Percentiles rank a stretch among this genome's conserved stretches.
These are phyloP conservation scores for Acrocephalus arundinaceus DNA, from an alignment of 2,113 vertebrate genomes.

Conservation along the genomic window DNA sequence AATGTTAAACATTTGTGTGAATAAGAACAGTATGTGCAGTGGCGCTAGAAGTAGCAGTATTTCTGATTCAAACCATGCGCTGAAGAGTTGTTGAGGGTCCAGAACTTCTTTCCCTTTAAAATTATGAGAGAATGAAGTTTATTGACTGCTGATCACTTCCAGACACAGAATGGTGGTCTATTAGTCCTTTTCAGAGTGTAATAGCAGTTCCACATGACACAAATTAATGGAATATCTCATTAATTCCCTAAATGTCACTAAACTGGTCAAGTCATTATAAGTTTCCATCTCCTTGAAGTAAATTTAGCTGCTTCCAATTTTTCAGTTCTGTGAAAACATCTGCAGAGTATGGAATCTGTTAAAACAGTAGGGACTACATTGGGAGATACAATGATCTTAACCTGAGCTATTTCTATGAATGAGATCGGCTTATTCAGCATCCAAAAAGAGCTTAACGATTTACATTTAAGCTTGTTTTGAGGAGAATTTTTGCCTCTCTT, in stretches of 20 bases:
- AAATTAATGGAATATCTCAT: conserved; percentile 39
- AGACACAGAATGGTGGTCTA: not conserved
- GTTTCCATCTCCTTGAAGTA: conserved; percentile 25
- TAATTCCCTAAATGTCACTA: conserved; percentile 36
- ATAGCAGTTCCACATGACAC: not conserved
- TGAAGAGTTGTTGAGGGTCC: conserved; percentile 32
- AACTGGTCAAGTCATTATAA: not conserved
- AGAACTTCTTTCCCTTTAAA: conserved; percentile 40
- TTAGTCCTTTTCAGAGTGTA: not conserved
- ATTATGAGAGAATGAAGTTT: conserved; percentile 37
- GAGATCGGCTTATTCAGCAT: not conserved
- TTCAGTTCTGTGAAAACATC: not conserved
- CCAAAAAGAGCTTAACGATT: not conserved
- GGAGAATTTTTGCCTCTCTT: not conserved
- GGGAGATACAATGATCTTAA: not conserved
- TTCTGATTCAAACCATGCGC: conserved; percentile 55
- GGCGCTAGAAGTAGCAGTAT: conserved; percentile 22
- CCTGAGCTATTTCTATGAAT: not conserved
- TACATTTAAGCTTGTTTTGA: not conserved
- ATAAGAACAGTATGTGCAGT: conserved; percentile 57
- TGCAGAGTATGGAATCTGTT: not conserved
- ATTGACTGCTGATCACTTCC: conserved; percentile 48
- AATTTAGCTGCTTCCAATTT: conserved; percentile 1
- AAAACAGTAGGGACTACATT: not conserved
- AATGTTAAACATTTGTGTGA: conserved; percentile 44